Evolutionary conservation across 2,113 vertebrate genomes (phyloP).

Genomic region (Macaca fascicularis): T2T-MFA8v1.1 NC_088378.1:161539001-161539500

Average conservation of each 20-base stretch:
- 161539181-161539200: not conserved
- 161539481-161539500: not conserved
- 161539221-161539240: not conserved
- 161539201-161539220: not conserved
- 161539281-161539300: not conserved
- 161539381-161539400: not conserved
- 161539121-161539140: not conserved
- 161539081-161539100: not conserved
- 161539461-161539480: not conserved
- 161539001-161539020: conserved; percentile 13
- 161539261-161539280: not conserved
- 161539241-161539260: not conserved
- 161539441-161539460: not conserved
- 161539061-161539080: not conserved
- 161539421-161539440: not conserved
- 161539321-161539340: not conserved
- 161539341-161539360: not conserved
- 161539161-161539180: not conserved
- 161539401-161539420: not conserved
- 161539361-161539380: not conserved
- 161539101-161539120: not conserved
- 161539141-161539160: not conserved
- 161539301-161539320: not conserved
- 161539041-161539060: not conserved
- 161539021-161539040: not conserved